Base-by-base conservation (phyloP, 2,888 invertebrate species). In the Platerodrilus igneus region DNA sequence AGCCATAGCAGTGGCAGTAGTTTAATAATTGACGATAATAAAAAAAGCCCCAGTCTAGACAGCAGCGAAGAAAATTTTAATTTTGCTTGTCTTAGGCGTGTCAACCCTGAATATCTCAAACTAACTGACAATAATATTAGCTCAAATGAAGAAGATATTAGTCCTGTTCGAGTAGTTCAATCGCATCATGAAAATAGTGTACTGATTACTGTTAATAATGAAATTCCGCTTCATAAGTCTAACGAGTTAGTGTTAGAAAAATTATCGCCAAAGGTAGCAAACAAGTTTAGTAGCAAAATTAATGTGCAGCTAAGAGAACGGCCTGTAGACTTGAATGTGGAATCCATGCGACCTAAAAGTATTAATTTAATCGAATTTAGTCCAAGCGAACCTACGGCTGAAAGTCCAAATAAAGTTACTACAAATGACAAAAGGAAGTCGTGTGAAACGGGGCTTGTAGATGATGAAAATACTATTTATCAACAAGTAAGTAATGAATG, bases 401-500 rank as follows among this genome's bases (percentile, higher is more conserved):
- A 48, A 10, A 28, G 26, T 13, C 47, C 51, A 2, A 52, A 34
- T 26, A 30, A 47, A 4, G 29, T 18, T 4, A 43, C 33, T n/a
- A 48, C 46, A 17, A 60, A 59, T 31, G 66, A 67, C 33, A 66
- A 66, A 45, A 42, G 66, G 27, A 67, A 67, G 48, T 61, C 61
- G 3, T 60, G 58, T 15, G 63, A 64, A 46, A 60, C 56, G 1
- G 67, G 70, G 15, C 47, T 53, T 1, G 37, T 52, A 18, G 60
- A 59, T 30, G 70, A 70, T 26, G 51, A 70, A 2, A 74, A 75
- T 34, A 55, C 58, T 17, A 78, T 86, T 1, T 86, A 86, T 56
- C 83, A 83, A 78, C 86, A 72, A 51, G 41, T 41, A 9, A 11
- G 21, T 10, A 25, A 6, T 11, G 6, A 3, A 11, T 7, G 2